A percentile compares a stretch with the other conserved stretches of the same genome.
These are phyloP conservation scores for Machaerirhynchus nigripectus DNA, from an alignment of 2,113 vertebrate species.

Conservation along the genomic window DNA sequence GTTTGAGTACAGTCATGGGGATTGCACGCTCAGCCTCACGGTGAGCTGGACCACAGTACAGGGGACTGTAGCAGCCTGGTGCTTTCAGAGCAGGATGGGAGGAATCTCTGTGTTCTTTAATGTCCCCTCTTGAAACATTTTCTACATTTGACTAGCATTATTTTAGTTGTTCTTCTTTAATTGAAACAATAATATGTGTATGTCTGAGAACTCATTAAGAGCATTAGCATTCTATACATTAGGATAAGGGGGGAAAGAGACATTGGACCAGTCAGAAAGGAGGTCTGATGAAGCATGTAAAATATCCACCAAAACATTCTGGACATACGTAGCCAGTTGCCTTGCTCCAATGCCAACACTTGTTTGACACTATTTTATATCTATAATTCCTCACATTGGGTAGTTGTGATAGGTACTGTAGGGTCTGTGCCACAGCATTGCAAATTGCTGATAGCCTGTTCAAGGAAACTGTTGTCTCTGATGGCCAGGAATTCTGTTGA, in stretches of 20 bases:
- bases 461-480: background rate
- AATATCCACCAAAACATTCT: background rate
- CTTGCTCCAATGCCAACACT: background rate
- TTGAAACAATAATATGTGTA: background rate
- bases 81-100: background rate
- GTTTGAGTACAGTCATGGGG: rapidly evolving
- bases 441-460: background rate
- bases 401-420: background rate
- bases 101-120: background rate
- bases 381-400: background rate
- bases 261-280: background rate
- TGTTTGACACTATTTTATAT: background rate
- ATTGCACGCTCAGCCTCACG: background rate
- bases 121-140: background rate
- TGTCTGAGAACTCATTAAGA: background rate
- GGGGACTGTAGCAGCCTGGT: background rate
- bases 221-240: background rate
- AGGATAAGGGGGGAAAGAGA: background rate
- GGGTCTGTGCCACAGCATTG: background rate
- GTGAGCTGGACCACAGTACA: background rate
- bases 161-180: background rate
- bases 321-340: rapidly evolving
- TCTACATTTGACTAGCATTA: background rate
- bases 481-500: background rate
- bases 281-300: background rate